These are phyloP conservation scores for Neodontobutis hainanensis DNA, from an alignment of 2,113 vertebrate genomes.

Conservation along the genomic window DNA sequence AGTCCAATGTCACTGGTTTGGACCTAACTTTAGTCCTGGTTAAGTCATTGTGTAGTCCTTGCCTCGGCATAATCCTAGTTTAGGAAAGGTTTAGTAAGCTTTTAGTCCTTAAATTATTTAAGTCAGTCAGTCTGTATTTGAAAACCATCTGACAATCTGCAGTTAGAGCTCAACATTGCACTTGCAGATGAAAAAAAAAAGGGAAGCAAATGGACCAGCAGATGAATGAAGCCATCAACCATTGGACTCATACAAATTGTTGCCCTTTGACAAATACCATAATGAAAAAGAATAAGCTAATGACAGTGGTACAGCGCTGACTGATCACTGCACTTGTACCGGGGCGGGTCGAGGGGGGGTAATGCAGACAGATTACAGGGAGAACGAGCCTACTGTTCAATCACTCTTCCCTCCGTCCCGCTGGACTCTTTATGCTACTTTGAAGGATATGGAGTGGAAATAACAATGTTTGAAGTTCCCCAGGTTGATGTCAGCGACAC, in stretches of 20 bases:
- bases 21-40: too few species aligned
- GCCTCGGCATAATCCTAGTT: too few species aligned
- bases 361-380: slow-evolving; percentile 29
- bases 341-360: slow-evolving; percentile 1
- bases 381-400: slow-evolving; percentile 20
- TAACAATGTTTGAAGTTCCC: slow-evolving; percentile 47
- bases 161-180: too few species aligned
- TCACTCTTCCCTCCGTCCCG: slow-evolving; percentile 22
- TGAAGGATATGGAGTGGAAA: slow-evolving; percentile 44
- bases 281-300: slow-evolving; percentile 51
- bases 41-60: too few species aligned
- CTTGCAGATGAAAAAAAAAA: too few species aligned
- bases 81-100: too few species aligned
- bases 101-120: too few species aligned
- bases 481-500: slow-evolving; percentile 36
- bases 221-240: slow-evolving; percentile 33
- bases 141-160: too few species aligned
- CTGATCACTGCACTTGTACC: slow-evolving; percentile 32
- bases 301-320: slow-evolving; percentile 43
- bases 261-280: slow-evolving; percentile 47
- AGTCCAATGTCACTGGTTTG: too few species aligned
- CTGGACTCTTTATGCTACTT: slow-evolving; percentile 39
- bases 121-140: too few species aligned
- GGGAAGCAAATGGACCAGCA: slow-evolving; percentile 26
- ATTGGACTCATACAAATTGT: slow-evolving; percentile 34